Base-by-base conservation (phyloP, 2,888 invertebrate genomes). In the Chrysina gloriosa region DNA sequence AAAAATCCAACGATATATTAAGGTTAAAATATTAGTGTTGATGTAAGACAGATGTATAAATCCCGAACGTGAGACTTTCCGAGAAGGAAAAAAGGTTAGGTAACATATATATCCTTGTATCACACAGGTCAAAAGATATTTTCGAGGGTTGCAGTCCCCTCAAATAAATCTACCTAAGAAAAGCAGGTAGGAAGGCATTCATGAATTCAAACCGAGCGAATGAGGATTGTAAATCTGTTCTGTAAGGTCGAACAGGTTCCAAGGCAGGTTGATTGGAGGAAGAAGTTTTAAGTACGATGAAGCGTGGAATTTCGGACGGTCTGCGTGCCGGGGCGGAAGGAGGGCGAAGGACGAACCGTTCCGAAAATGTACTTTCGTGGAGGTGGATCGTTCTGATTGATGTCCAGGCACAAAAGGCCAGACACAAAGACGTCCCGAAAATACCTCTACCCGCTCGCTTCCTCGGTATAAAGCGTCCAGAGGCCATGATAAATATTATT, bases 401-500 rank as follows among this genome's bases (percentile, higher is more conserved):
- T 72, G 75, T 74, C 69, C 72, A 68, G 65, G 69, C 42, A 74
- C 72, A 73, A 73, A 71, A 72, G 74, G 58, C 21, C 58, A 67
- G 71, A 74, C 73, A 76, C 74, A 76, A 76, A 75, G 75, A 71
- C 72, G 69, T 72, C 73, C 72, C 72, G 72, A 74, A 74, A 75
- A 73, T 61, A 61, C 58, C 58, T 61, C 42, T 27, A 21, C 39
- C 39, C 58, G 39, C 39, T 25, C 29, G 29, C 42, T 19, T 42
- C 42, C 25, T 42, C 58, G 42, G n/a, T 42, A 27, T 58, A 42
- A 21, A 42, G 58, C 25, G 58, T 73, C 72, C 71, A 70, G 69
- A 69, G 48, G 69, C 72, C 72, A 78, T 76, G 77, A 80, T 80
- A 81, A 80, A 81, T 81, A 81, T 80, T 80, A 79, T 80, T 78